phyloP scores from a whole-genome alignment of 2,888 invertebrate genomes.

The Scaptomyza tumidula region DNA sequence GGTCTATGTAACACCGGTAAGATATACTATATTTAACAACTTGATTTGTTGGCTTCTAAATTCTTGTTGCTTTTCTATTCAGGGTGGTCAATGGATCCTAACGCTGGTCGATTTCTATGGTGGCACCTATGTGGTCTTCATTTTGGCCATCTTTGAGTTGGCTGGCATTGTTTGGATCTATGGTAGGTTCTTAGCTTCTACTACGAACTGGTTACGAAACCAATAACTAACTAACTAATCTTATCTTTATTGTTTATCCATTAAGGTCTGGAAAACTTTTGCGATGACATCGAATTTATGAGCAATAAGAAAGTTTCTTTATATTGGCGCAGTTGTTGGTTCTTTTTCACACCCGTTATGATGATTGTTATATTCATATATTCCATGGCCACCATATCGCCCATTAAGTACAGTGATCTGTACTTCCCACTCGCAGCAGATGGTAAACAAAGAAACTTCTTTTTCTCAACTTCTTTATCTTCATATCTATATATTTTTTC shows the following conservation, averaged over 20 bases:
- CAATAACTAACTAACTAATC: too few relatives aligned
- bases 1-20: slow-evolving; percentile 90
- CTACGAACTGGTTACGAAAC: too few relatives aligned
- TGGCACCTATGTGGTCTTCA: slow-evolving; percentile 87
- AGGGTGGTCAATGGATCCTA: slow-evolving; percentile 88
- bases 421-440: slow-evolving; percentile 87
- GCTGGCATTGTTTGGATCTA: slow-evolving; percentile 87
- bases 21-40: slow-evolving; percentile 44
- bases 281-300: slow-evolving; percentile 92
- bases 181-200: slow-evolving; percentile 82
- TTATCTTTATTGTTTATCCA: neutral
- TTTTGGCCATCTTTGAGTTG: slow-evolving; percentile 87
- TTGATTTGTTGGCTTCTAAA: neutral
- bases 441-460: slow-evolving; percentile 83
- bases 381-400: slow-evolving; percentile 87
- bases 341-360: slow-evolving; percentile 88
- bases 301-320: slow-evolving; percentile 87
- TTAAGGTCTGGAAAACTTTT: slow-evolving; percentile 87
- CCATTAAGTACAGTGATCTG: slow-evolving; percentile 86
- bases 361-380: slow-evolving; percentile 90
- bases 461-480: neutral
- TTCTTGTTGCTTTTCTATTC: slow-evolving; percentile 38
- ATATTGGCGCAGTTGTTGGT: slow-evolving; percentile 93
- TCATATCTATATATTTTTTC: neutral
- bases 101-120: slow-evolving; percentile 87